Evolutionary conservation across 2,797 vertebrate species (phyloP), one percentile per base, ranked within the genome.

Genomic region (Onychomys leucogaster): DNA sequence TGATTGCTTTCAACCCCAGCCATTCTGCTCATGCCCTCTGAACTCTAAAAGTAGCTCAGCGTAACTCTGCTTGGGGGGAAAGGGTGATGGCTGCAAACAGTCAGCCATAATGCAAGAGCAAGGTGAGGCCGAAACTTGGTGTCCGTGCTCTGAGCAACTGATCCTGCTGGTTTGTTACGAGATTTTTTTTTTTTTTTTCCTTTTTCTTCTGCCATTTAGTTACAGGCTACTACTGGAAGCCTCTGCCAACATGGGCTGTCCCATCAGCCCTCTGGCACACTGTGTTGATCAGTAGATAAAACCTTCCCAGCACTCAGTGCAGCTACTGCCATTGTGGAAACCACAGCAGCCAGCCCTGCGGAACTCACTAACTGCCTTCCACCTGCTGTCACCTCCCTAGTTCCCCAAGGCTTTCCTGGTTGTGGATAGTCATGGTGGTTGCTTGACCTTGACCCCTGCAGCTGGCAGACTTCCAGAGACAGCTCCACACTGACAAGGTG

Each of bases 1-100:
- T 99, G 99, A 99, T 99, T 99, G 98, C 98, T 98, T 98, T 99
- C 98, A 98, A 98, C 98, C 97, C 97, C 98, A 98, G 98, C 98
- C 98, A 98, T 97, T 98, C 96, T 65, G 97, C 95, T 98, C 96
- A 97, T 98, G 98, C 97, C 98, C 98, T 98, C 95, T 96, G 97
- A 98, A 98, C 98, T 96, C 98, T 98, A 98, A 98, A 98, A 98
- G 98, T 98, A 98, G 94, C 93, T 98, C 97, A 96, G 96, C 98
- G 98, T 89, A 85, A 98, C 96, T 96, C 96, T 63, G 94, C 96
- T 98, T 96, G 49, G 85, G 16, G 37, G 25, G 17, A 19, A 61
- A 9, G 52, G 52, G 52, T 59, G 37, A 89, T 99, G 99, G 99
- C 99, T 97, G 97, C 97, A 98, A 98, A 98, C 98, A 98, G 98